Evolutionary conservation across 2,888 invertebrate genomes (phyloP), one percentile per base, ranked within the genome.

Genomic region (Diplolepis rosae): DNA sequence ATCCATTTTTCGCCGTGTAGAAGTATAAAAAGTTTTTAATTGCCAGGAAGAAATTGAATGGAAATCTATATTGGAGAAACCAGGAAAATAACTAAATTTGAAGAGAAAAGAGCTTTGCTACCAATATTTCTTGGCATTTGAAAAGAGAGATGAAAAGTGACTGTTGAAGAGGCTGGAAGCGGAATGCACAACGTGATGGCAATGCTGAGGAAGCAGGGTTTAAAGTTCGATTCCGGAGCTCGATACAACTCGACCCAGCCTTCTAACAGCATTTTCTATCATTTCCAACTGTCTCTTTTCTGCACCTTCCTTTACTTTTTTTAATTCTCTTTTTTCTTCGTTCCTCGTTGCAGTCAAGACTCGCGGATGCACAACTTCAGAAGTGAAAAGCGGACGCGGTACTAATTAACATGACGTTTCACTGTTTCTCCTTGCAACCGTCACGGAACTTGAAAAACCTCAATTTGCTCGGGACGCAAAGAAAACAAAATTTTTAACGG

Each of bases 171-270:
- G n/a, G 15, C 13, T n/a, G 13, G 15, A 45, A 45, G 45, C 18
- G 18, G 18, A 45, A 42, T 15, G 4, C 45, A 15, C 4, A 45
- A 45, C n/a, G 15, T 51, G 6, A n/a, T 27, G 27, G 13, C 22
- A 51, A n/a, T 4, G 27, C 5, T 51, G 27, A 27, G 51, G 6
- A 28, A 51, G 51, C n/a, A n/a, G 11, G 24, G 27, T 51, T 15
- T 7, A 76, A 78, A 75, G 75, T 75, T 73, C 81, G 81, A 83
- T 84, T 76, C 75, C 76, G 73, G 77, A 77, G 79, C 78, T 82
- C 80, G 82, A 84, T 83, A 83, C 84, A 82, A 79, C 83, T 79
- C 80, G 82, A 79, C 80, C 74, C 65, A 68, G 69, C 77, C 48
- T 48, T 7, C 22, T 48, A 77, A 77, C 73, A 75, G 71, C 78